These are phyloP conservation scores for Columbina picui DNA, from an alignment of 2,113 vertebrate genomes.

Conservation along the genomic window DNA sequence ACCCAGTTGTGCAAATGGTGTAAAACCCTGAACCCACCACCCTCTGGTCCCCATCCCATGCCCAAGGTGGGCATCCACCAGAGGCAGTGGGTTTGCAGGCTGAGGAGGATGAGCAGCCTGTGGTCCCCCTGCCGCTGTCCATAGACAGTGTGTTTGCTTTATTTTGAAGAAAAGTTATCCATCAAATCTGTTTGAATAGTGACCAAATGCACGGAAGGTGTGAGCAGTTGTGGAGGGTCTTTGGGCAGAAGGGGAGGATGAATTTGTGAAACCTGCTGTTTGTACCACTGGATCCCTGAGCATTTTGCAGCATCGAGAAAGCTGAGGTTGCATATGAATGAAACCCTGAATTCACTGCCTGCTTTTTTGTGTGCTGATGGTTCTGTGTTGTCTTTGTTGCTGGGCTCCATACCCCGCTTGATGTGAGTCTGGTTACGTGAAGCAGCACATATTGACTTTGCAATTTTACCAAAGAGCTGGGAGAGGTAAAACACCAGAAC, in stretches of 20 bases:
- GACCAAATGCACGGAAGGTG: background rate
- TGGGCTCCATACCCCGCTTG: background rate
- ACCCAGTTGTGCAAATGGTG: background rate
- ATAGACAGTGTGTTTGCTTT: background rate
- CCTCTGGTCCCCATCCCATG: accelerated
- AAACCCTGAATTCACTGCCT: background rate
- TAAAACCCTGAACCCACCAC: background rate
- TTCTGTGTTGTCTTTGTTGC: background rate
- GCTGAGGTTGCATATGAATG: background rate
- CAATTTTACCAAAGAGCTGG: background rate
- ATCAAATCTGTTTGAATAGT: constrained; percentile 7
- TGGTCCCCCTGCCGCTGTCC: background rate
- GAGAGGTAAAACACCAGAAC: background rate
- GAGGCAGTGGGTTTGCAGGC: background rate
- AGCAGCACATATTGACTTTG: background rate
- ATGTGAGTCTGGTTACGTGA: accelerated
- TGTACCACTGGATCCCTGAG: constrained; percentile 23
- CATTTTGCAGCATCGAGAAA: background rate
- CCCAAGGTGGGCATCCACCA: background rate
- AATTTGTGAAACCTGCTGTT: constrained; percentile 27
- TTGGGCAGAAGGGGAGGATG: constrained; percentile 36
- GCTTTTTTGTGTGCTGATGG: accelerated
- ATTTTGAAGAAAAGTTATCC: constrained; percentile 6
- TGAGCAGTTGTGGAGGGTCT: background rate
- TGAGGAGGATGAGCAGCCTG: background rate